These are phyloP conservation scores for Graphium colonna DNA, from an alignment of 2,888 invertebrate genomes.

Conservation along the genomic window DNA sequence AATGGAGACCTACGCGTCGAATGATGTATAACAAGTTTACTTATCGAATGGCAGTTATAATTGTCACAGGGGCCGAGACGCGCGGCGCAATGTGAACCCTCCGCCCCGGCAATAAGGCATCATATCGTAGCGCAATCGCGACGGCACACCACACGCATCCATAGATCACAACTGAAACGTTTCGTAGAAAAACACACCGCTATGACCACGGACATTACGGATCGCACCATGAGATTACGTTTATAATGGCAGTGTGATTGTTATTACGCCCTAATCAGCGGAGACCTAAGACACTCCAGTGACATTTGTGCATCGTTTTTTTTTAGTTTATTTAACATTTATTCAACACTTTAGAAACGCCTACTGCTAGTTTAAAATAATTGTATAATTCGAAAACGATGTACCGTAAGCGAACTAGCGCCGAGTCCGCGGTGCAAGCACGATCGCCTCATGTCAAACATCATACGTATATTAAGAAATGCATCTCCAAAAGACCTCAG, in stretches of 20 bases:
- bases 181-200: constrained; percentile 41
- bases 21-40: constrained; percentile 68
- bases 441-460: constrained; percentile 56
- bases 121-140: constrained; percentile 53
- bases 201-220: constrained; percentile 50
- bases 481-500: constrained; percentile 69
- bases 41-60: constrained; percentile 77
- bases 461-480: constrained; percentile 74
- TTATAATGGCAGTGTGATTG: constrained; percentile 75
- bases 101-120: constrained; percentile 66
- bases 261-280: constrained; percentile 47
- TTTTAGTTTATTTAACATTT: background rate
- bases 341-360: constrained; percentile 49
- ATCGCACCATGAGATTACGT: constrained; percentile 59
- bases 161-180: constrained; percentile 33
- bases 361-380: constrained; percentile 63
- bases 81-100: constrained; percentile 20
- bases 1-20: constrained; percentile 57
- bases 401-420: constrained; percentile 58
- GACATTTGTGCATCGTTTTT: constrained; percentile 65
- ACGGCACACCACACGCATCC: constrained; percentile 40
- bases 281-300: constrained; percentile 65
- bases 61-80: constrained; percentile 59
- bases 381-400: constrained; percentile 50
- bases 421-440: constrained; percentile 71